A percentile compares a stretch with the other conserved stretches of the same genome.
Conservation (phyloP, 53 echinoderm and acorn worm species). For the Mesocentrotus franciscanus region DNA sequence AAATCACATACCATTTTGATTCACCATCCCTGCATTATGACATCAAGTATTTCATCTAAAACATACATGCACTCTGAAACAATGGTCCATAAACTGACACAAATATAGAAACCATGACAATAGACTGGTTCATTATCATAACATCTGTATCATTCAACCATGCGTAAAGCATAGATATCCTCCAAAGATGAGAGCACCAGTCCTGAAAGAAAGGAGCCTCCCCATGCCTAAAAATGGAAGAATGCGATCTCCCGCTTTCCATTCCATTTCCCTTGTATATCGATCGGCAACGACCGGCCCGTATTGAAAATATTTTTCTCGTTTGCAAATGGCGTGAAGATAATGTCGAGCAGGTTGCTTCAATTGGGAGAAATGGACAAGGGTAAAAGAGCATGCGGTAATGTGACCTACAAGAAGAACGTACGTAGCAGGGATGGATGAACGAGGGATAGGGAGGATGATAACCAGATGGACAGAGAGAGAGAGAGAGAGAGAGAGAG, state of each 20-base stretch:
- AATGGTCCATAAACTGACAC: neutral
- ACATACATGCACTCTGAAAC: neutral
- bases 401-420: conserved; percentile 36
- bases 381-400: conserved; percentile 59
- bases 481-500: neutral
- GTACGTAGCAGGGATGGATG: neutral
- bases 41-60: too few species aligned
- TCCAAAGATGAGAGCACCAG: neutral
- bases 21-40: too few species aligned
- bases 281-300: conserved; percentile 48
- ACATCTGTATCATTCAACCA: conserved; percentile 24
- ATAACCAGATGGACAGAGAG: neutral
- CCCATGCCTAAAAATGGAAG: conserved; percentile 1
- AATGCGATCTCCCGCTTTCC: conserved; percentile 53
- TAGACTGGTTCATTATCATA: conserved; percentile 5
- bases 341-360: conserved; percentile 57
- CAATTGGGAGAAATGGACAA: conserved; percentile 39
- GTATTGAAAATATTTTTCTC: conserved; percentile 66
- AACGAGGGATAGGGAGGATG: neutral
- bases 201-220: neutral
- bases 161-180: neutral
- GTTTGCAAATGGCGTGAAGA: conserved; percentile 68
- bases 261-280: conserved; percentile 61
- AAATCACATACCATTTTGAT: neutral
- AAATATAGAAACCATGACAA: neutral